phyloP scores from a whole-genome alignment of 2,797 vertebrate species.

The Hoplostethus atlanticus region DNA sequence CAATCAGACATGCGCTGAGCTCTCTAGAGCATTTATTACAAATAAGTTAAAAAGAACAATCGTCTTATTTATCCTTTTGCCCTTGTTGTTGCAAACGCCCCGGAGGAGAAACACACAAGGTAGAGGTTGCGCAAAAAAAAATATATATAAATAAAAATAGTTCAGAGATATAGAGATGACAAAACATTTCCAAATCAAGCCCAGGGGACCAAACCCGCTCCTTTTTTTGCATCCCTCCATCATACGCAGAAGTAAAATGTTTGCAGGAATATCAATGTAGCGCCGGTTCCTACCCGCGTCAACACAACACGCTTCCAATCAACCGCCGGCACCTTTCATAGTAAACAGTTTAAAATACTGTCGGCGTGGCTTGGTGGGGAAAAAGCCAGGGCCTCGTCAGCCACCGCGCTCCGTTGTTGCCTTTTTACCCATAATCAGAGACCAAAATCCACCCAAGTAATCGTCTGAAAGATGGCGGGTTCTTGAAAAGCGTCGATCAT shows the following conservation, averaged over 20 bases:
- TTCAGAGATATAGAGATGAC: constrained; percentile 42
- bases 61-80: constrained; percentile 39
- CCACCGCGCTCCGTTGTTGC: neutral
- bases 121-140: constrained; percentile 25
- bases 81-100: constrained; percentile 29
- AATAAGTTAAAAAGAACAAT: constrained; percentile 49
- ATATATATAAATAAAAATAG: neutral
- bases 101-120: constrained; percentile 6
- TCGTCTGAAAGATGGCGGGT: constrained; percentile 52
- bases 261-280: constrained; percentile 40
- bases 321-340: constrained; percentile 43
- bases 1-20: constrained; percentile 34
- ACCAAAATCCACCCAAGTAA: constrained; percentile 60
- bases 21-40: constrained; percentile 41
- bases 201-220: constrained; percentile 12
- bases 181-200: constrained; percentile 41
- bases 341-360: constrained; percentile 48
- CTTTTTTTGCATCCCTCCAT: constrained; percentile 13
- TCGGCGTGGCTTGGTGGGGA: constrained; percentile 13
- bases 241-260: constrained; percentile 15
- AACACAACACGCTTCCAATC: constrained; percentile 32
- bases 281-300: constrained; percentile 17
- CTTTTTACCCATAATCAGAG: constrained; percentile 41
- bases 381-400: constrained; percentile 31
- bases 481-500: constrained; percentile 65